Percentiles rank a stretch among this genome's conserved stretches.
phyloP scores from a whole-genome alignment of 2,797 vertebrate genomes.

The Thaleichthys pacificus region DNA sequence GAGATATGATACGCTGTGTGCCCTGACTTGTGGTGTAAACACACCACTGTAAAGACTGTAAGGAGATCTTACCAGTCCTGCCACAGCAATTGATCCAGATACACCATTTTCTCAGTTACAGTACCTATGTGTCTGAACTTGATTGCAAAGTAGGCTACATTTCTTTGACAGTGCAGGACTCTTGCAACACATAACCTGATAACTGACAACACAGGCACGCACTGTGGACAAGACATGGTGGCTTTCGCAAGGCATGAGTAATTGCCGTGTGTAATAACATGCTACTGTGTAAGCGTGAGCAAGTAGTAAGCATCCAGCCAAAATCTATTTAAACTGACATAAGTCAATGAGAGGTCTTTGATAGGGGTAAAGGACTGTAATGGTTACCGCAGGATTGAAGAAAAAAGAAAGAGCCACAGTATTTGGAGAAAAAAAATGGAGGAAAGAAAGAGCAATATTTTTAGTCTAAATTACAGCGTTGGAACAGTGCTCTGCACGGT shows the following conservation, averaged over 20 bases:
- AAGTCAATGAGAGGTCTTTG: slow-evolving; percentile 74
- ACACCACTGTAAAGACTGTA: slow-evolving; percentile 7
- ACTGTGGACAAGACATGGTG: slow-evolving; percentile 25
- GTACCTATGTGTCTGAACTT: slow-evolving; percentile 49
- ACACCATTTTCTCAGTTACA: slow-evolving; percentile 24
- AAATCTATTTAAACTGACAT: slow-evolving; percentile 57
- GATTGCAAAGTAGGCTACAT: slow-evolving; percentile 41
- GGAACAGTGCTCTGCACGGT: slow-evolving; percentile 80
- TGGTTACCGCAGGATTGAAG: slow-evolving; percentile 76
- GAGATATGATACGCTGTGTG: slow-evolving; percentile 41
- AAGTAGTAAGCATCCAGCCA: slow-evolving; percentile 11
- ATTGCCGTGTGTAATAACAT: slow-evolving; percentile 19
- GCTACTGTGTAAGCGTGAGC: slow-evolving; percentile 13
- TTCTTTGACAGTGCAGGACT: slow-evolving; percentile 19
- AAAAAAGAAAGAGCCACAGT: slow-evolving; percentile 72
- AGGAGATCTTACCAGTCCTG: slow-evolving; percentile 39
- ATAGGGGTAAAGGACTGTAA: slow-evolving; percentile 76
- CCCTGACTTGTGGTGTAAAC: slow-evolving; percentile 52
- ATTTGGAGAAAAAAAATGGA: slow-evolving; percentile 70
- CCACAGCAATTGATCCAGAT: slow-evolving; percentile 36
- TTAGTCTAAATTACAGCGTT: slow-evolving; percentile 87
- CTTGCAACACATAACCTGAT: slow-evolving; percentile 13
- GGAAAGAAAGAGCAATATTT: slow-evolving; percentile 85
- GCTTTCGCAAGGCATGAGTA: slow-evolving; percentile 23
- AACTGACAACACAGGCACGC: slow-evolving; percentile 8